These are phyloP conservation scores for Nyctibius bracteatus DNA, from an alignment of 2,113 vertebrate genomes.

Conservation along the genomic window DNA sequence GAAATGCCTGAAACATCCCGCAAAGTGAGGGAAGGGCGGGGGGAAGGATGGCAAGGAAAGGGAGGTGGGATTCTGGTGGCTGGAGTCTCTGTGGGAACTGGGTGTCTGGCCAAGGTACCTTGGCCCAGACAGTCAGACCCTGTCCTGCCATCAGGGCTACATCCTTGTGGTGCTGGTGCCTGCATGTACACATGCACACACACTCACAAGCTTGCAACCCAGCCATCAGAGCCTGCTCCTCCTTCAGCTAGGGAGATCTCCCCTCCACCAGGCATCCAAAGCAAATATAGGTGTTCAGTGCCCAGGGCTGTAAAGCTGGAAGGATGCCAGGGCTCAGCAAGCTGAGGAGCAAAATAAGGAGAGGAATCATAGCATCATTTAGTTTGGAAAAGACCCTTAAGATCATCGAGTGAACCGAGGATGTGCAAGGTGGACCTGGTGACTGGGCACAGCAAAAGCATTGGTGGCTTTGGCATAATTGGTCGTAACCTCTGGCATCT, in stretches of 20 bases:
- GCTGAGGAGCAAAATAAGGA: neutral
- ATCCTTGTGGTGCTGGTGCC: neutral
- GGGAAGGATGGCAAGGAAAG: neutral
- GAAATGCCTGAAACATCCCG: neutral
- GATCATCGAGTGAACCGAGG: accelerated
- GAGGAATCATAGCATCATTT: neutral
- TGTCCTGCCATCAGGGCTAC: accelerated
- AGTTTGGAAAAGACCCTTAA: neutral
- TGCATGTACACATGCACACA: neutral
- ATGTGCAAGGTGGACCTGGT: neutral
- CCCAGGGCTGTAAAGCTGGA: neutral
- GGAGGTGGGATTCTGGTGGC: neutral
- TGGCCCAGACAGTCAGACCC: neutral
- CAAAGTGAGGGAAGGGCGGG: accelerated
- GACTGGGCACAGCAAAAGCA: neutral
- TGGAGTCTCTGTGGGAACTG: neutral
- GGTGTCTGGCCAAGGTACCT: neutral
- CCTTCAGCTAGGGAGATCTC: neutral
- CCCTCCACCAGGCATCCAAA: neutral
- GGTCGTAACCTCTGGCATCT: accelerated
- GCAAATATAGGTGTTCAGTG: neutral
- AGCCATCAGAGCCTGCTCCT: neutral
- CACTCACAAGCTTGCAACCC: too few relatives aligned
- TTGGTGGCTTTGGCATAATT: neutral
- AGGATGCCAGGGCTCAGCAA: neutral